Conservation (phyloP, 1,140 invertebrate species). For the Tetramorium simillimum region DNA sequence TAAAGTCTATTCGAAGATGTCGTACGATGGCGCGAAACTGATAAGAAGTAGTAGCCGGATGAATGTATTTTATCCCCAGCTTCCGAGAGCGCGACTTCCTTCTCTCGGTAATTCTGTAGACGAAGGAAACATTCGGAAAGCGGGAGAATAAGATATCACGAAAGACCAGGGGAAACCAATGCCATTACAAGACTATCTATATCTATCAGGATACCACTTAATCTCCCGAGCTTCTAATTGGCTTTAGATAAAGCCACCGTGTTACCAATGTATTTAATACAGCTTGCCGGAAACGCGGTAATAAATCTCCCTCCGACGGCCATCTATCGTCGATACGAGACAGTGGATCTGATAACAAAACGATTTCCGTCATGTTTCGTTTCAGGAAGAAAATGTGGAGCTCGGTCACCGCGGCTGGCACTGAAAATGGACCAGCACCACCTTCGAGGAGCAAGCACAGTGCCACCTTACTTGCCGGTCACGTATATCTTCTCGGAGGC, state of each 20-base stretch:
- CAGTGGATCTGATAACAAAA: not conserved
- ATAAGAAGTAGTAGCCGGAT: not conserved
- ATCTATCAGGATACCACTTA: slow-evolving; percentile 42
- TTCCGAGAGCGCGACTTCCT: not conserved
- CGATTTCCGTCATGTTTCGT: slow-evolving; percentile 4
- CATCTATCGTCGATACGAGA: not conserved
- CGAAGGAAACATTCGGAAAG: slow-evolving; percentile 11
- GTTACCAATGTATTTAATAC: not conserved
- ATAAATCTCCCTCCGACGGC: not conserved
- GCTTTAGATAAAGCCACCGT: not conserved
- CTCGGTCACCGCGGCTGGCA: slow-evolving; percentile 86
- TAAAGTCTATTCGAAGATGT: not conserved
- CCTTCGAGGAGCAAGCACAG: slow-evolving; percentile 93
- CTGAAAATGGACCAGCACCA: slow-evolving; percentile 87
- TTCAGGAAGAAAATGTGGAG: slow-evolving; percentile 87
- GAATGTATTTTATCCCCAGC: slow-evolving; percentile 11
- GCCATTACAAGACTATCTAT: slow-evolving; percentile 42
- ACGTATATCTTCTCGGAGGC: slow-evolving; percentile 93
- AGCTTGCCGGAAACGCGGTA: not conserved
- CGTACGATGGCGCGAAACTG: not conserved
- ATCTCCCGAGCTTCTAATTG: slow-evolving; percentile 11
- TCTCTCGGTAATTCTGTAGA: not conserved
- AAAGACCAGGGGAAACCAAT: not conserved
- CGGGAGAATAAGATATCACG: slow-evolving; percentile 12
- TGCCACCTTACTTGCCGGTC: slow-evolving; percentile 90